A percentile compares a stretch with the other conserved stretches of the same genome.
Conservation (phyloP, 2,797 vertebrate genomes). For the Brachyalestes nurse region DNA sequence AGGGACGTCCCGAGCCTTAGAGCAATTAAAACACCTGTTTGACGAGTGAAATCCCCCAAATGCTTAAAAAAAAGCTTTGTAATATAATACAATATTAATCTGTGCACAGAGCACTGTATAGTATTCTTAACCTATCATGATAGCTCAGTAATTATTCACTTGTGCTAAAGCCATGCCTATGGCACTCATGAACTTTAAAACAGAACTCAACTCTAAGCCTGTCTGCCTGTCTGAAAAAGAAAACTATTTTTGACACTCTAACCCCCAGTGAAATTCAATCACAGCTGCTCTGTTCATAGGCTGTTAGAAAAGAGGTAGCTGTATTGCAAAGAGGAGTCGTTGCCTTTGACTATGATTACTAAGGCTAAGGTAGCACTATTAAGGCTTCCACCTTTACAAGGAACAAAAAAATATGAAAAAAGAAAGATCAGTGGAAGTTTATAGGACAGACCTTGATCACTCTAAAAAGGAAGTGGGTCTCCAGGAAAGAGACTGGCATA, state of each 20-base stretch:
- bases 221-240: too few relatives aligned
- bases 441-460: conserved; percentile 30
- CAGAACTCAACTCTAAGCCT: too few relatives aligned
- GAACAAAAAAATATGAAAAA: neutral
- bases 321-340: neutral
- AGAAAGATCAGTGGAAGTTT: neutral
- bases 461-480: neutral
- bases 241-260: neutral
- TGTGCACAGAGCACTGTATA: too few relatives aligned
- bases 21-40: too few relatives aligned
- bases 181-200: too few relatives aligned
- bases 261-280: neutral
- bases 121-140: too few relatives aligned
- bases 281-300: neutral
- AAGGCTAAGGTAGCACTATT: neutral
- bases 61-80: too few relatives aligned
- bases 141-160: too few relatives aligned
- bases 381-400: neutral
- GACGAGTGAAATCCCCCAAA: too few relatives aligned
- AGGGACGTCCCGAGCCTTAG: too few relatives aligned
- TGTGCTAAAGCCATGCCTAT: too few relatives aligned
- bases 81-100: too few relatives aligned
- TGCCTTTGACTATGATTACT: neutral
- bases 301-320: neutral
- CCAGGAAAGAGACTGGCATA: conserved; percentile 53